phyloP scores from a whole-genome alignment of 92 coral and sea anemone species.

The Plumapathes pennacea region DNA sequence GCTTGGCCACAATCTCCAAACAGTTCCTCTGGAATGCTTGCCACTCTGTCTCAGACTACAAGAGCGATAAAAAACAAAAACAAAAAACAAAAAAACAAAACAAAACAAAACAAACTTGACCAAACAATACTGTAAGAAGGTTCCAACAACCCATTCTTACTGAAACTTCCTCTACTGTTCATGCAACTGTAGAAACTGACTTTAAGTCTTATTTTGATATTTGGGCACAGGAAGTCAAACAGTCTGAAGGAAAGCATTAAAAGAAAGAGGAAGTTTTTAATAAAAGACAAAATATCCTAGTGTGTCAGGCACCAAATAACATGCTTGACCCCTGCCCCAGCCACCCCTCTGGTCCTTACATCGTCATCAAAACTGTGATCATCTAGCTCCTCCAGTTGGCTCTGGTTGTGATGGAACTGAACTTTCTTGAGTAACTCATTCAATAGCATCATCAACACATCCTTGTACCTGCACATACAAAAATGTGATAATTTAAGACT shows the following conservation, averaged over 20 bases:
- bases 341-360: too few relatives aligned
- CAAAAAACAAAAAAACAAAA: not conserved
- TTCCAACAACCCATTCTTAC: not conserved
- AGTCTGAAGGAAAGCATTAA: not conserved
- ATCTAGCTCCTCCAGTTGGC: slow-evolving; percentile 79
- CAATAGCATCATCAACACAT: slow-evolving; percentile 75
- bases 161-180: not conserved
- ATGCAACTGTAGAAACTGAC: too few relatives aligned
- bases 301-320: too few relatives aligned
- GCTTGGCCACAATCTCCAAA: slow-evolving; percentile 85
- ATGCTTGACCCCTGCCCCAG: too few relatives aligned
- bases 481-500: not conserved
- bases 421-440: slow-evolving; percentile 83
- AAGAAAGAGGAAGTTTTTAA: not conserved
- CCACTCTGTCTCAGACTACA: slow-evolving; percentile 97
- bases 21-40: slow-evolving; percentile 88
- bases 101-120: not conserved
- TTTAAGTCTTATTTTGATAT: too few relatives aligned
- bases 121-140: too few relatives aligned
- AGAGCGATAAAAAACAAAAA: not conserved
- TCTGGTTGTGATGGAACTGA: slow-evolving; percentile 86
- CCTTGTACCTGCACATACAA: slow-evolving; percentile 66
- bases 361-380: slow-evolving; percentile 81
- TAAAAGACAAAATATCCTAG: too few relatives aligned
- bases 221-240: too few relatives aligned